These are phyloP conservation scores for Notodonta dromedarius DNA, from an alignment of 2,888 invertebrate species.

Conservation along the genomic window DNA sequence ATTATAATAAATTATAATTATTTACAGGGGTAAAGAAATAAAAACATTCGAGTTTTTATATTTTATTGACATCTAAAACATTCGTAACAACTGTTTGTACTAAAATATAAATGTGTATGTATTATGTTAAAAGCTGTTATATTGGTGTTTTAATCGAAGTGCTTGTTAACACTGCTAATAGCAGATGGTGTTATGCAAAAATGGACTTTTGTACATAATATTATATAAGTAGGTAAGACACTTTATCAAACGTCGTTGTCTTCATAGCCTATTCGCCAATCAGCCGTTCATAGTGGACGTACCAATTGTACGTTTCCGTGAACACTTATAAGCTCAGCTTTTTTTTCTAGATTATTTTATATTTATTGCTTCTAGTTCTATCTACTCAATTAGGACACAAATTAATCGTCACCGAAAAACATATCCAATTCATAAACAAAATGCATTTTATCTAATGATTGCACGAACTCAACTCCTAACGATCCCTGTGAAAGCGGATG, in stretches of 20 bases:
- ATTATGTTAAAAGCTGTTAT: conserved; percentile 77
- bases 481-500: conserved; percentile 70
- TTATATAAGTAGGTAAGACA: conserved; percentile 51
- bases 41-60: conserved; percentile 54
- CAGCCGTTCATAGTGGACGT: conserved; percentile 26
- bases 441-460: conserved; percentile 52
- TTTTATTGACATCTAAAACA: conserved; percentile 83
- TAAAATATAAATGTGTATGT: conserved; percentile 83
- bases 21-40: conserved; percentile 38
- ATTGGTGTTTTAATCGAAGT: conserved; percentile 62
- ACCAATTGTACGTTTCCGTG: conserved; percentile 46
- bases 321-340: conserved; percentile 68
- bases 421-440: conserved; percentile 59
- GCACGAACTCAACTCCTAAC: conserved; percentile 59
- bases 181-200: conserved; percentile 70
- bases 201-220: conserved; percentile 57
- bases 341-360: conserved; percentile 37
- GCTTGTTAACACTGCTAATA: conserved; percentile 68
- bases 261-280: conserved; percentile 52
- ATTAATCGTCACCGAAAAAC: conserved; percentile 30
- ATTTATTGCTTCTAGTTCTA: conserved; percentile 32
- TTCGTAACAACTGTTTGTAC: conserved; percentile 82
- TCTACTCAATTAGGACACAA: conserved; percentile 36
- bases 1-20: too few species aligned
- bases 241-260: conserved; percentile 55